These are phyloP conservation scores for Anoplophora glabripennis DNA, from an alignment of 1,140 invertebrate species.

Conservation along the genomic window DNA sequence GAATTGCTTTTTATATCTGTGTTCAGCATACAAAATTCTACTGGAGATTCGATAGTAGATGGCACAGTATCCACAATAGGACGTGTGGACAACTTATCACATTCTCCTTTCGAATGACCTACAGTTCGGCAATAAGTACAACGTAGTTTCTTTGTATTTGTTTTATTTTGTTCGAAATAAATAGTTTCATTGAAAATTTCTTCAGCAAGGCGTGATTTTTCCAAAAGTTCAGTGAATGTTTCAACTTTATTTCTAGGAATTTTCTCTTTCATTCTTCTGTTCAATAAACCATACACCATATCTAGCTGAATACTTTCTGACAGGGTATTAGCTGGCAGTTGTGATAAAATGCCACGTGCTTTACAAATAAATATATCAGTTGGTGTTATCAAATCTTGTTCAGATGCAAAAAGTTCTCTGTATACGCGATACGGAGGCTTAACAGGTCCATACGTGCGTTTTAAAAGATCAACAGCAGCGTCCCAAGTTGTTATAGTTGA, in stretches of 20 bases:
- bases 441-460: conserved; percentile 9
- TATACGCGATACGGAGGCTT: conserved; percentile 15
- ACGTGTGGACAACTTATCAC: neutral
- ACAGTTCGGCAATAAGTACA: neutral
- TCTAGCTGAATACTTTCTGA: conserved; percentile 4
- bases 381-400: conserved; percentile 5
- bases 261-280: conserved; percentile 4
- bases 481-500: conserved; percentile 4
- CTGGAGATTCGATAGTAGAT: neutral
- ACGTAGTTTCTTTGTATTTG: conserved; percentile 1
- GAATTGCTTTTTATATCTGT: neutral
- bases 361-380: conserved; percentile 24
- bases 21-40: neutral
- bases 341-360: conserved; percentile 7
- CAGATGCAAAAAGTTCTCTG: conserved; percentile 6
- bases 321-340: neutral
- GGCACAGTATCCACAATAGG: neutral
- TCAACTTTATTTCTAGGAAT: conserved; percentile 5
- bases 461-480: conserved; percentile 8
- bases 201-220: neutral
- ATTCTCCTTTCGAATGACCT: conserved; percentile 6
- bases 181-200: neutral
- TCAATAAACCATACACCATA: conserved; percentile 12
- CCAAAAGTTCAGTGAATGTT: conserved; percentile 5
- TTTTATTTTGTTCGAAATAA: neutral